Evolutionary conservation across 2,797 vertebrate genomes (phyloP).

Genomic region (Phrynocephalus vlangalii): DNA sequence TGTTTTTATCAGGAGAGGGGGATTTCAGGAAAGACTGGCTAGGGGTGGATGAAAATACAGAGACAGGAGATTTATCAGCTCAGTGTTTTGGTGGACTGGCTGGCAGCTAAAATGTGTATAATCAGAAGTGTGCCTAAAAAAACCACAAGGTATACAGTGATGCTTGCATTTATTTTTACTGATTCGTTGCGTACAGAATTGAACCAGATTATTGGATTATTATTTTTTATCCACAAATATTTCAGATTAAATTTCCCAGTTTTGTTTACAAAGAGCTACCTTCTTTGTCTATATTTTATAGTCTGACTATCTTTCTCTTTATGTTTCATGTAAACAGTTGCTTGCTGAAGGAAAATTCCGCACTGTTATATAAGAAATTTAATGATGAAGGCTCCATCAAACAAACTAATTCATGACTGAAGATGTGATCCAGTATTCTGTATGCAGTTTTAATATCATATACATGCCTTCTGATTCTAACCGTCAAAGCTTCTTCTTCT

Average conservation of each 20-base stretch:
- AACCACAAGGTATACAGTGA: background rate
- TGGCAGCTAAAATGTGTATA: background rate
- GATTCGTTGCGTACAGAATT: background rate
- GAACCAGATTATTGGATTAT: background rate
- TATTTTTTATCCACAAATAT: slow-evolving; percentile 1
- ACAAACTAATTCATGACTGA: background rate
- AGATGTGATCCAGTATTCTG: background rate
- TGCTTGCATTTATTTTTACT: slow-evolving; percentile 7
- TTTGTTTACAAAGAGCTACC: slow-evolving; percentile 30
- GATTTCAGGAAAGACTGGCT: background rate
- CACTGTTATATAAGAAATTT: slow-evolving; percentile 26
- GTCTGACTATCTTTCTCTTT: slow-evolving; percentile 4
- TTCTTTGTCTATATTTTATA: slow-evolving; percentile 3
- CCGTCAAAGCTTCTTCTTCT: background rate
- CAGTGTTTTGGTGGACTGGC: background rate
- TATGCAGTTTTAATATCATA: background rate
- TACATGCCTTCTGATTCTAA: slow-evolving; percentile 26
- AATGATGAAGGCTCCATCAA: slow-evolving; percentile 14
- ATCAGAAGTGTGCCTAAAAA: background rate
- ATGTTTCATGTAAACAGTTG: background rate
- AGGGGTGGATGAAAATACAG: background rate
- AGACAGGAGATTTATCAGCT: background rate
- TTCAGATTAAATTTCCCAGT: slow-evolving; percentile 2
- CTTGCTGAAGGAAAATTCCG: background rate
- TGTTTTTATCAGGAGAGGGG: background rate